A percentile compares a stretch with the other conserved stretches of the same genome.
Evolutionary conservation across 2,797 vertebrate species (phyloP).

Genomic region (Rhinichthys osculus): DNA sequence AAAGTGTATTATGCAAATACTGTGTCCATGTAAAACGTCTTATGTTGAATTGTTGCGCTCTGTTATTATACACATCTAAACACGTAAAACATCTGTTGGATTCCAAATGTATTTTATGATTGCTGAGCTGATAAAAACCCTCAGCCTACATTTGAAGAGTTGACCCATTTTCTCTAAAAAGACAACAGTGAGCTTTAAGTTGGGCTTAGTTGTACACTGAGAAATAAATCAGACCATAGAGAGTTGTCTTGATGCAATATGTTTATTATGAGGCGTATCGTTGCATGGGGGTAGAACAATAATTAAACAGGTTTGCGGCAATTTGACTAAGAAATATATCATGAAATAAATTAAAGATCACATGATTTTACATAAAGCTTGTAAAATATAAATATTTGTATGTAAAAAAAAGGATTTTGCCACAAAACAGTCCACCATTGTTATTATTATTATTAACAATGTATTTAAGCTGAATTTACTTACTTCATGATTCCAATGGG

Average conservation of each 20-base stretch:
- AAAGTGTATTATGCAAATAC: constrained; percentile 56
- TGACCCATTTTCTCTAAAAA: constrained; percentile 17
- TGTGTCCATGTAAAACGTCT: constrained; percentile 19
- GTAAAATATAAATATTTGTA: neutral
- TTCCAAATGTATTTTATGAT: constrained; percentile 35
- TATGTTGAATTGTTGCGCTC: constrained; percentile 31
- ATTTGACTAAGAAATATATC: no score
- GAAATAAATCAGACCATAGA: neutral
- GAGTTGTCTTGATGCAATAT: neutral
- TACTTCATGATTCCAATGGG: neutral
- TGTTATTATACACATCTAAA: neutral
- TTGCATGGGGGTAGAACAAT: neutral
- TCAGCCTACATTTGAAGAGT: neutral
- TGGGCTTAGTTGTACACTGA: neutral
- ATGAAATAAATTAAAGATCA: neutral
- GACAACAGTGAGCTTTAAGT: neutral
- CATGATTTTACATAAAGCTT: neutral
- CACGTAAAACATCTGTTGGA: neutral
- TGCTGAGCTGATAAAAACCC: neutral
- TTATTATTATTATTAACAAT: neutral
- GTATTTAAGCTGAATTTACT: neutral
- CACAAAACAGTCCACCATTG: no score
- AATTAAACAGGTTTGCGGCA: no score
- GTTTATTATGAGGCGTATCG: neutral
- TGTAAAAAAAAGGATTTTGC: neutral